Evolutionary conservation across 1,140 invertebrate genomes (phyloP).

Genomic region (Asobara japonica): DNA sequence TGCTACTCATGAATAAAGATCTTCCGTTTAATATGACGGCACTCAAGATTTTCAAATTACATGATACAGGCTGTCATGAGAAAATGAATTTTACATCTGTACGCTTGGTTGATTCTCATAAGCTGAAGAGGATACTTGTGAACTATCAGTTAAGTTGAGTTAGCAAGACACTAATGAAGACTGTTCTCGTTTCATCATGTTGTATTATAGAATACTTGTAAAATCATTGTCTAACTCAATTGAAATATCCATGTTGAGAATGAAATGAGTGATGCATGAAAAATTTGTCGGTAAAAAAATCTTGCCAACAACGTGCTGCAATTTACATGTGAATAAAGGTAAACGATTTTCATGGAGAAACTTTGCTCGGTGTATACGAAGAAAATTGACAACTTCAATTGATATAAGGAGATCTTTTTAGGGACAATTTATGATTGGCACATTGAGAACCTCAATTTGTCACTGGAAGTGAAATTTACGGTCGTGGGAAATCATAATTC

Average conservation of each 20-base stretch:
- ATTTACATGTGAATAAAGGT: neutral
- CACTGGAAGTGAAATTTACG: no score
- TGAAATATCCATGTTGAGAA: neutral
- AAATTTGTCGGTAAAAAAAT: neutral
- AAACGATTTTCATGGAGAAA: neutral
- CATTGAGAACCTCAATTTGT: no score
- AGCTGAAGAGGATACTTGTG: neutral
- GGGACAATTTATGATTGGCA: no score
- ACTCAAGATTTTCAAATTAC: neutral
- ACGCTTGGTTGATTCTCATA: neutral
- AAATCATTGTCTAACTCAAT: neutral
- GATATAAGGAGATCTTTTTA: neutral
- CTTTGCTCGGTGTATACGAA: neutral
- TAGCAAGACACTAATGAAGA: constrained; percentile 8
- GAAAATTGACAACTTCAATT: neutral
- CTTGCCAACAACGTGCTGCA: neutral
- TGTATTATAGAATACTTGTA: neutral
- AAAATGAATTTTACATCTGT: neutral
- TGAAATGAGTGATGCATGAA: neutral
- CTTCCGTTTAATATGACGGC: neutral
- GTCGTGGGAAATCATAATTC: no score
- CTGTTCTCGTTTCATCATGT: neutral
- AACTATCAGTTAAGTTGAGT: neutral
- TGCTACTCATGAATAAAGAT: neutral
- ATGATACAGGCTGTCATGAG: neutral